phyloP scores from a whole-genome alignment of 2,113 vertebrate species.

The Cinclus cinclus region DNA sequence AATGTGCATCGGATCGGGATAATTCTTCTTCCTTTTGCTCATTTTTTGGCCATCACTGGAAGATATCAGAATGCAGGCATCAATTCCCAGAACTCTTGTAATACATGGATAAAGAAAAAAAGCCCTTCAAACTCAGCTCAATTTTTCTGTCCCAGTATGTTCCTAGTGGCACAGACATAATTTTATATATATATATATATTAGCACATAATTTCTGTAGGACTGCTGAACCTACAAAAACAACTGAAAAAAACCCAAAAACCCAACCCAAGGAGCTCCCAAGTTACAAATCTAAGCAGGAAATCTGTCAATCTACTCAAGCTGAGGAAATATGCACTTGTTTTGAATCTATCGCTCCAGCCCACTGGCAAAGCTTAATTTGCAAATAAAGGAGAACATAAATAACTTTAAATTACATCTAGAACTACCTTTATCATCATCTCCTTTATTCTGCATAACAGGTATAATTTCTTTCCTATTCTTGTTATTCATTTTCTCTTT shows the following conservation, averaged over 20 bases:
- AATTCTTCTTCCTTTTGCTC: constrained; percentile 99
- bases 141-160: neutral
- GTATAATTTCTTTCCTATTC: neutral
- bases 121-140: neutral
- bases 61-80: neutral
- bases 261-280: neutral
- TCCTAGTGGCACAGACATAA: neutral
- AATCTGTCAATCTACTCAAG: neutral
- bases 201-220: neutral
- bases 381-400: neutral
- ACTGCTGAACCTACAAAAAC: neutral
- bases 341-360: neutral
- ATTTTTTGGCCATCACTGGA: constrained; percentile 97
- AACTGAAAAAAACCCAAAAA: neutral
- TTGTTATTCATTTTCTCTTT: neutral
- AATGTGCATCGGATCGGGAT: constrained; percentile 87
- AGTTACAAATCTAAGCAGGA: neutral
- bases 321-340: neutral
- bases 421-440: neutral
- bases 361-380: neutral
- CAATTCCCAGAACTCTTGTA: neutral
- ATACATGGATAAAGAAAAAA: neutral
- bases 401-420: neutral
- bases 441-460: neutral
- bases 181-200: neutral